A percentile compares a stretch with the other conserved stretches of the same genome.
phyloP scores from a whole-genome alignment of 2,888 invertebrate genomes.

The Heliothis peltigera region DNA sequence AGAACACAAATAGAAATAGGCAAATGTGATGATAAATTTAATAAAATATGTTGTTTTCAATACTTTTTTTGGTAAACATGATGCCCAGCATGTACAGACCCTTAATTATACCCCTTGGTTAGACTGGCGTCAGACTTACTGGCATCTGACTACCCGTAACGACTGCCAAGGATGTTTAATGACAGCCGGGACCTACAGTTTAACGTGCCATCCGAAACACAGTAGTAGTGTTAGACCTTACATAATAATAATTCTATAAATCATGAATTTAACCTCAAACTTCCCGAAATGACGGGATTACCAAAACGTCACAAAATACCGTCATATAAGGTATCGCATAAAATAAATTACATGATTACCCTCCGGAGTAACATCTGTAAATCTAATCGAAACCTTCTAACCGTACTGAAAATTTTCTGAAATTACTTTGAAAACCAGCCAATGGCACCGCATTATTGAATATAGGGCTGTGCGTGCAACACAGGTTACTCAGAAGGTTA shows the following conservation, averaged over 20 bases:
- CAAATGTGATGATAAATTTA: too few species aligned
- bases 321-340: conserved; percentile 12
- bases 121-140: too few species aligned
- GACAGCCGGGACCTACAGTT: too few species aligned
- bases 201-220: too few species aligned
- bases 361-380: conserved; percentile 49
- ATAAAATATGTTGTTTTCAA: too few species aligned
- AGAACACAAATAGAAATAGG: too few species aligned
- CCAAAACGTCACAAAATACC: neutral
- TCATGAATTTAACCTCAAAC: neutral
- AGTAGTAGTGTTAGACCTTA: too few species aligned
- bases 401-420: conserved; percentile 45
- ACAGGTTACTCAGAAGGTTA: neutral
- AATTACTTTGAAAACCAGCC: conserved; percentile 37
- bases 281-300: neutral
- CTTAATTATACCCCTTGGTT: too few species aligned
- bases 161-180: too few species aligned
- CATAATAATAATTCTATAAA: neutral
- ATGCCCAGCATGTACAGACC: too few species aligned
- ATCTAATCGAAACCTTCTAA: conserved; percentile 62
- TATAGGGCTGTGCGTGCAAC: neutral
- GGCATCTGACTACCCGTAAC: too few species aligned
- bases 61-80: too few species aligned
- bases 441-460: conserved; percentile 52
- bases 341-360: conserved; percentile 50